phyloP scores from a whole-genome alignment of 2,888 invertebrate species.

The Boloria euphrosyne region DNA sequence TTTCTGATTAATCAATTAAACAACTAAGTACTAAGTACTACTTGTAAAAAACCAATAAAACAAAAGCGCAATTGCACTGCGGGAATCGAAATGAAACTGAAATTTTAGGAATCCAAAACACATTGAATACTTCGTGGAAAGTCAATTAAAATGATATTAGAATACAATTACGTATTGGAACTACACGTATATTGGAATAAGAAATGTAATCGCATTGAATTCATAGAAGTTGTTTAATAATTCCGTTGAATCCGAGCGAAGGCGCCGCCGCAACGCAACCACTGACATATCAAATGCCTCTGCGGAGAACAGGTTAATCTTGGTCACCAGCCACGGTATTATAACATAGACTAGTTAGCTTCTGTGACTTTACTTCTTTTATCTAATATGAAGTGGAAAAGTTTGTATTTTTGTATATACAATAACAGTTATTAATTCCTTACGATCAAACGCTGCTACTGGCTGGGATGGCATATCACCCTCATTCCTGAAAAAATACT shows the following conservation, averaged over 20 bases:
- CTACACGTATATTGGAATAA: neutral
- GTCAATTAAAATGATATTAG: conserved; percentile 19
- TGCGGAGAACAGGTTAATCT: conserved; percentile 11
- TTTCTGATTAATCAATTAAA: too few relatives aligned
- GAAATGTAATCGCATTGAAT: neutral
- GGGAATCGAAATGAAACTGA: neutral
- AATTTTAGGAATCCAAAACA: neutral
- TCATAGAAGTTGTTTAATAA: conserved; percentile 1
- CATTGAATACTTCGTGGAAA: neutral
- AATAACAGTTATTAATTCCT: too few relatives aligned
- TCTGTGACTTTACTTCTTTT: neutral
- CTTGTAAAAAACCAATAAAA: conserved; percentile 1
- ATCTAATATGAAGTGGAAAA: neutral
- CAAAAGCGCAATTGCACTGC: conserved; percentile 1
- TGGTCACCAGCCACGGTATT: conserved; percentile 4
- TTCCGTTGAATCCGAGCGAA: neutral
- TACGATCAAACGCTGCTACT: too few relatives aligned
- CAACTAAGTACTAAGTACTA: neutral
- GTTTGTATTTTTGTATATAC: neutral
- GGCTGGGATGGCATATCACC: too few relatives aligned
- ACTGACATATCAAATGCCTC: conserved; percentile 9
- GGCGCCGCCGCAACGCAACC: neutral
- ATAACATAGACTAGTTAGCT: neutral
- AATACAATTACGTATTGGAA: neutral
- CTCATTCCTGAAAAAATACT: too few relatives aligned